Evolutionary conservation across 2,113 vertebrate species (phyloP), one percentile per base, ranked within the genome.

Genomic region (Peromyscus maniculatus): DNA sequence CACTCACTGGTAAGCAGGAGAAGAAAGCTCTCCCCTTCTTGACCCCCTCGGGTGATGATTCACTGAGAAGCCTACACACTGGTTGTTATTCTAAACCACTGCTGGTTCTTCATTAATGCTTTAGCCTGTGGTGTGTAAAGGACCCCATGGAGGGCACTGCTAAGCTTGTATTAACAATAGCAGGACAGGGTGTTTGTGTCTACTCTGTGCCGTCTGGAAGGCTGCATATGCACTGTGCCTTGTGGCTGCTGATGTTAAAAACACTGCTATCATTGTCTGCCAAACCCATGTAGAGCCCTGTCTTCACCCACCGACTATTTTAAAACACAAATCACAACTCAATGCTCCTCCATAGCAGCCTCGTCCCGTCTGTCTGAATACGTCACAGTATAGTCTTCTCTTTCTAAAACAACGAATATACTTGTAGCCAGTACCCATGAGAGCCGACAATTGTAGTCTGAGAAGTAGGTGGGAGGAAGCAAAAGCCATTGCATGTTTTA

Each of bases 161-260:
- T 3, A 26, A 39, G 49, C 79, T 52, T 59, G 28, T 39, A 9
- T 11, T 39, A 59, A 8, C 24, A 26, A 52, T 13, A 26, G 26
- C 9, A n/a, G 46, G 75, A 0, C 16, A 6, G 52, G 0, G 39
- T 5, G 43, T 31, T 39, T 16, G 0, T 57, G 52, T 46, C 75
- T 55, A 7, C 49, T 0, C 3, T 1, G 4, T 43, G 0, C 82
- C 3, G 8, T 59, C 31, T 39, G 75, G 31, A 22, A 26, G 74
- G 66, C 33, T 62, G 15, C 0, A 7, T 0, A 4, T 7, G 43
- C 52, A 0, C 55, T 4, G 0, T 21, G 24, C 64, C 52, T 67
- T 1, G 49, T 1, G 5, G 55, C 5, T 24, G 7, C 78, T 80
- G 7, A 0, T 6, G 5, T 49, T 57, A 49, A n/a, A 83, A 74